Conservation (phyloP, 2,888 invertebrate species). For the Cantharis flavilabris region DNA sequence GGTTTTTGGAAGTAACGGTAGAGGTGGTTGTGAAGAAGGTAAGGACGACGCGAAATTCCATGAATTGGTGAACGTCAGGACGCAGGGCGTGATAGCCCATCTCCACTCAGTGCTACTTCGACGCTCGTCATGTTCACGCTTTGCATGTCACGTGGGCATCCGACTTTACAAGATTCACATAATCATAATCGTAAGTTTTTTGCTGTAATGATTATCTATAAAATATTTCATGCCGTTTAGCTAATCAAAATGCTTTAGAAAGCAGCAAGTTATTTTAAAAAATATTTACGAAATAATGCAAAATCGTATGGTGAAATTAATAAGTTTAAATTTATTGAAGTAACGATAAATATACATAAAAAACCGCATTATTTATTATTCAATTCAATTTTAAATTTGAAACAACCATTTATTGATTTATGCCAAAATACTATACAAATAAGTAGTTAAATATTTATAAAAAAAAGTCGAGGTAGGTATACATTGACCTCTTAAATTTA, state of each 20-base stretch:
- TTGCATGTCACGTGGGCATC: constrained; percentile 50
- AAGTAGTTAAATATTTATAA: neutral
- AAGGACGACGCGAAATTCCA: constrained; percentile 23
- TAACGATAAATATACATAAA: neutral
- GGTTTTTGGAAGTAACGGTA: neutral
- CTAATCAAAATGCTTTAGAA: neutral
- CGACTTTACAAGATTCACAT: constrained; percentile 42
- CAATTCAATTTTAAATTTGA: neutral
- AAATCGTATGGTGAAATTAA: neutral
- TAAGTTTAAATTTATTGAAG: neutral
- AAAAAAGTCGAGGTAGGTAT: neutral
- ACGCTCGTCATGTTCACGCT: constrained; percentile 48
- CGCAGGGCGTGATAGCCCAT: constrained; percentile 29
- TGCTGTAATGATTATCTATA: neutral
- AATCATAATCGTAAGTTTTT: constrained; percentile 36
- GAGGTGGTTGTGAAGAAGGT: neutral
- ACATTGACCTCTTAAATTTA: neutral
- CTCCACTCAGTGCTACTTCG: constrained; percentile 34
- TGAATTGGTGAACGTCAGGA: constrained; percentile 28
- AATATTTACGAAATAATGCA: neutral
- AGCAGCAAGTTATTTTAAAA: neutral
- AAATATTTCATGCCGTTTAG: neutral
- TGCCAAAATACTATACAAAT: neutral
- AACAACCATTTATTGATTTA: neutral
- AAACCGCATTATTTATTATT: neutral